phyloP scores from a whole-genome alignment of 2,888 invertebrate species.

The Kuschelorhynchus macadamiae region DNA sequence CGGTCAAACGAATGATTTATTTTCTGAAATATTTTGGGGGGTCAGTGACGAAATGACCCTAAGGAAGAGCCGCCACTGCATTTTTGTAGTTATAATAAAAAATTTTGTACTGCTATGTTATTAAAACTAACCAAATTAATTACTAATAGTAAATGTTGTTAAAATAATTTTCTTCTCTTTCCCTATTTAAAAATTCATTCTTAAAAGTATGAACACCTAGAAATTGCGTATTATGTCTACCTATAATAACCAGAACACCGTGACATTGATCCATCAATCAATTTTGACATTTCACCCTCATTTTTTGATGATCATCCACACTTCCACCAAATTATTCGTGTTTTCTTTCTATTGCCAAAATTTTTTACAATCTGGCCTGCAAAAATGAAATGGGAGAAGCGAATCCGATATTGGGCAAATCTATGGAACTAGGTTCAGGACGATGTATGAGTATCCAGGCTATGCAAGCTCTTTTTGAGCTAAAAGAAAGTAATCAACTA shows the following conservation, averaged over 20 bases:
- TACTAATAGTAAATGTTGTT: too few relatives aligned
- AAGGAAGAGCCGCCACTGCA: too few relatives aligned
- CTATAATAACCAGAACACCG: constrained; percentile 22
- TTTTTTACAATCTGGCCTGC: constrained; percentile 56
- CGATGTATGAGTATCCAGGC: constrained; percentile 87
- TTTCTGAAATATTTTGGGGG: too few relatives aligned
- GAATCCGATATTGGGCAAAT: constrained; percentile 56
- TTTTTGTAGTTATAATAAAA: too few relatives aligned
- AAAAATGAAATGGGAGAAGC: constrained; percentile 64
- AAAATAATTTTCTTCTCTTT: too few relatives aligned
- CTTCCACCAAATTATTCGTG: constrained; percentile 47
- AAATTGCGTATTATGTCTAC: too few relatives aligned
- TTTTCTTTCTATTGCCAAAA: constrained; percentile 43
- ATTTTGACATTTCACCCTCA: constrained; percentile 45
- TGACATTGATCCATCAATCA: constrained; percentile 34
- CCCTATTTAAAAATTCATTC: too few relatives aligned
- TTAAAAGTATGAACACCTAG: too few relatives aligned
- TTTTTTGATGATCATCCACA: constrained; percentile 40
- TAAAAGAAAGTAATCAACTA: constrained; percentile 85
- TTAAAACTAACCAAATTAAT: too few relatives aligned
- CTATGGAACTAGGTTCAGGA: constrained; percentile 68
- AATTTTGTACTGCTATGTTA: too few relatives aligned
- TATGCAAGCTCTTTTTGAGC: constrained; percentile 87
- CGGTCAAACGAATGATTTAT: too few relatives aligned
- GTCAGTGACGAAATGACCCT: too few relatives aligned